Evolutionary conservation across 2,888 invertebrate species (phyloP).

Genomic region (Drosophila sordidula): DNA sequence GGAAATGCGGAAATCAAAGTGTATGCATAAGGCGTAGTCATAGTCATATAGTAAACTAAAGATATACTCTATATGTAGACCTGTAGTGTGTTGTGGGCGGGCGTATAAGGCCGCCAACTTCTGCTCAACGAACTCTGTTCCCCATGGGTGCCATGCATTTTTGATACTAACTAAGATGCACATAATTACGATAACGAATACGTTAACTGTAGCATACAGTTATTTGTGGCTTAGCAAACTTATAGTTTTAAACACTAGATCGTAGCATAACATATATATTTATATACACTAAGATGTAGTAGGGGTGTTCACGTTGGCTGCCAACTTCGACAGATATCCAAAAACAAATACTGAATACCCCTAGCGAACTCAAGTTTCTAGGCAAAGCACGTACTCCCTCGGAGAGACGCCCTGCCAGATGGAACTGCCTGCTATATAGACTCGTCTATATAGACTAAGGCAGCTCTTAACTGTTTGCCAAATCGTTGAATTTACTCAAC

Average conservation of each 20-base stretch:
- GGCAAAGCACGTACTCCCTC: conserved; percentile 20
- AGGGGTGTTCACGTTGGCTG: neutral
- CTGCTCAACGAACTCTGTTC: conserved; percentile 79
- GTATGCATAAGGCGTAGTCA: conserved; percentile 58
- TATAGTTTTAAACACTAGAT: conserved; percentile 75
- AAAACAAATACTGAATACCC: neutral
- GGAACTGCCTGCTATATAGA: conserved; percentile 34
- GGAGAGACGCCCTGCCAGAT: conserved; percentile 4
- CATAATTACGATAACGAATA: conserved; percentile 29
- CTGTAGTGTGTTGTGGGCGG: conserved; percentile 45
- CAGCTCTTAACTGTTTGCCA: conserved; percentile 74
- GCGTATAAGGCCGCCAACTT: conserved; percentile 34
- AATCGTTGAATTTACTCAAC: conserved; percentile 73
- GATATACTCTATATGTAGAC: conserved; percentile 1
- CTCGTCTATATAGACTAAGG: conserved; percentile 23
- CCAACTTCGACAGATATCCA: neutral
- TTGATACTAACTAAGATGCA: conserved; percentile 54
- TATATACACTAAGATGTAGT: conserved; percentile 20
- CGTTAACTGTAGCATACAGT: conserved; percentile 54
- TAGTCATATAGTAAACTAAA: conserved; percentile 40
- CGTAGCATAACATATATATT: conserved; percentile 53
- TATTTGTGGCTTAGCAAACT: conserved; percentile 79
- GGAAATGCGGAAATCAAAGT: conserved; percentile 66
- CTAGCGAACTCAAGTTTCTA: conserved; percentile 38
- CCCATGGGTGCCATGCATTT: conserved; percentile 79